Evolutionary conservation across 2,888 invertebrate genomes (phyloP).

Genomic region (Microplitis deprimator): DNA sequence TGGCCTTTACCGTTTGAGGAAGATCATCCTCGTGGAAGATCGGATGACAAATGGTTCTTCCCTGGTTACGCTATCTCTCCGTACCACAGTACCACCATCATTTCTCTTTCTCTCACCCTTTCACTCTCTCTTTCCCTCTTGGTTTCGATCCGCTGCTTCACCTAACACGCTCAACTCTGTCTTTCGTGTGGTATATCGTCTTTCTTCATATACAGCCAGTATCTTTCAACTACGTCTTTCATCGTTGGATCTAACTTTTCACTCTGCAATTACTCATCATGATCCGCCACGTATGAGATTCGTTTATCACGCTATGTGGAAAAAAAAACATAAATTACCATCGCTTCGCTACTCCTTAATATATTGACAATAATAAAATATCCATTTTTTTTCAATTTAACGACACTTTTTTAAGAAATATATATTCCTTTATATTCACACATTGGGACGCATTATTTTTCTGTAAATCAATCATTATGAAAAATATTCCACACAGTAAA

Average conservation of each 20-base stretch:
- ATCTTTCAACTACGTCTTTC: constrained; percentile 12
- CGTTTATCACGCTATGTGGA: not conserved
- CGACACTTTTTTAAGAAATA: not conserved
- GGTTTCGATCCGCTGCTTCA: not conserved
- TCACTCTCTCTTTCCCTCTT: constrained; percentile 24
- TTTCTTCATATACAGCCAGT: constrained; percentile 19
- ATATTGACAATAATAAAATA: not conserved
- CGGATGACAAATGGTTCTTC: constrained; percentile 57
- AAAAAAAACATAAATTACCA: not conserved
- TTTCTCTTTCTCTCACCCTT: constrained; percentile 23
- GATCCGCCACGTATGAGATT: constrained; percentile 26
- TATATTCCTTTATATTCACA: not conserved
- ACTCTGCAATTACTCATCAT: constrained; percentile 33
- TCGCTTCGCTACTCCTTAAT: not conserved
- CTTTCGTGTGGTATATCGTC: constrained; percentile 35
- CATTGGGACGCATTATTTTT: not conserved
- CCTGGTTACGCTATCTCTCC: constrained; percentile 50
- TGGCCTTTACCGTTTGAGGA: constrained; percentile 53
- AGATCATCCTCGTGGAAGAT: constrained; percentile 58
- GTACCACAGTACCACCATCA: constrained; percentile 43
- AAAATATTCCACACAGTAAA: too few species aligned
- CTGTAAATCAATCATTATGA: too few species aligned
- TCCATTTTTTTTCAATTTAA: not conserved
- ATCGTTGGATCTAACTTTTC: constrained; percentile 31
- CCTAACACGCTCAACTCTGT: constrained; percentile 10